Base-by-base conservation (phyloP, 2,797 vertebrate species). In the Botia kubotai region DNA sequence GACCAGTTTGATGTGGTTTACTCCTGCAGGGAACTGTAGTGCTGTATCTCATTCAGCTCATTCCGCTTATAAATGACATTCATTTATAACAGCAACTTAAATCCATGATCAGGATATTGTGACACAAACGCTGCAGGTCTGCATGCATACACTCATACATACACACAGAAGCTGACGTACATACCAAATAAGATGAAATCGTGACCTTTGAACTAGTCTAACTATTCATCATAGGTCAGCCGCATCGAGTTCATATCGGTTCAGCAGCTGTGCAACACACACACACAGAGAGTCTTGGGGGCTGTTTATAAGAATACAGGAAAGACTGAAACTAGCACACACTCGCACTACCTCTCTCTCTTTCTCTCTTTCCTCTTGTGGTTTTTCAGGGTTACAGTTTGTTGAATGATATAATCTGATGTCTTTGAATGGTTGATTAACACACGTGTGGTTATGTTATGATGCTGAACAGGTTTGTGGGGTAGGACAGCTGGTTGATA, bases 261-360 rank as follows among this genome's bases (percentile, higher is more conserved):
- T 70, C 66, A 72, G 80, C 85, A 86, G 85, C 82, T 84, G 82
- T 23, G 55, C 60, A 12, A 17, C 50, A 68, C 83, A 79, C 83
- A 79, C 58, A 36, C 62, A 77, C 62, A 65, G 69, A 60, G 67
- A 83, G 75, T 73, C 75, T 60, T 50, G 82, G 46, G 82, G 72
- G 26, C 36, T 19, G 19, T 83, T 82, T 63, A 79, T 79, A 79
- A 82, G 2, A 57, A 72, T 26, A 11, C 72, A 80, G 74, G 65
- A 83, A 74, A 81, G 26, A 33, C 50, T 4, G 14, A 55, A 57
- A 72, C 67, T 26, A 21, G 23, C 23, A 26, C 23, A 26, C 23
- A 26, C 23, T 26, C 23, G 23, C 23, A 26, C 23, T 26, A 26
- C 23, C 36, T 63, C 23, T 19, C 33, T 3, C 63, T 46, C 5